These are phyloP conservation scores for Lysandra coridon DNA, from an alignment of 2,888 invertebrate genomes.

Conservation along the genomic window DNA sequence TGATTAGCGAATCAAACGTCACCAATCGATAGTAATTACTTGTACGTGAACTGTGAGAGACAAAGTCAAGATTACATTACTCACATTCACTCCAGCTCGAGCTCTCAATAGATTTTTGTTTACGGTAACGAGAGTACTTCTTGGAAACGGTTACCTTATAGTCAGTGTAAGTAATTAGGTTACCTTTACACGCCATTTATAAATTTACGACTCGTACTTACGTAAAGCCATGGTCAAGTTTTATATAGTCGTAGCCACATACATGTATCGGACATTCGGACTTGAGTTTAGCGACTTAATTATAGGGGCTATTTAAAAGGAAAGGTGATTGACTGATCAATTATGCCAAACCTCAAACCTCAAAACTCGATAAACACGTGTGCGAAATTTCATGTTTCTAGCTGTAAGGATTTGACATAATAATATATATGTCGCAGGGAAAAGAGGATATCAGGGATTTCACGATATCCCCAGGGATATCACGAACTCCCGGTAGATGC, in stretches of 20 bases:
- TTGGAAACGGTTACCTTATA: no score
- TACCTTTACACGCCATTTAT: background rate
- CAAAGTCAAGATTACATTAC: slow-evolving; percentile 1
- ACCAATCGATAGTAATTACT: background rate
- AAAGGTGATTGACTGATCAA: background rate
- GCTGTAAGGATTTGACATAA: no score
- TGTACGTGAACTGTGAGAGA: background rate
- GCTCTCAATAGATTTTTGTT: background rate
- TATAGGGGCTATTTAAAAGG: no score
- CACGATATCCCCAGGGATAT: no score
- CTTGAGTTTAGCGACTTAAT: background rate
- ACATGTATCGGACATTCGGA: background rate
- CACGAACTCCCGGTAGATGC: no score
- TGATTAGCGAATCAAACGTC: slow-evolving; percentile 13
- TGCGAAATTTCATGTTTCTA: no score
- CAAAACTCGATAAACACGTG: no score
- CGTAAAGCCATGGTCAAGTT: background rate
- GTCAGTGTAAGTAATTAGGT: background rate
- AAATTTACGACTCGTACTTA: background rate
- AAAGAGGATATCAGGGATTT: no score
- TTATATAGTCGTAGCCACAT: background rate
- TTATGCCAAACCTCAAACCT: no score
- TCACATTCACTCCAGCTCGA: background rate
- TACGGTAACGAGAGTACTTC: no score
- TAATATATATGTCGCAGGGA: no score